Evolutionary conservation across 1,140 invertebrate species (phyloP).

Genomic region (Amyelois transitella): DNA sequence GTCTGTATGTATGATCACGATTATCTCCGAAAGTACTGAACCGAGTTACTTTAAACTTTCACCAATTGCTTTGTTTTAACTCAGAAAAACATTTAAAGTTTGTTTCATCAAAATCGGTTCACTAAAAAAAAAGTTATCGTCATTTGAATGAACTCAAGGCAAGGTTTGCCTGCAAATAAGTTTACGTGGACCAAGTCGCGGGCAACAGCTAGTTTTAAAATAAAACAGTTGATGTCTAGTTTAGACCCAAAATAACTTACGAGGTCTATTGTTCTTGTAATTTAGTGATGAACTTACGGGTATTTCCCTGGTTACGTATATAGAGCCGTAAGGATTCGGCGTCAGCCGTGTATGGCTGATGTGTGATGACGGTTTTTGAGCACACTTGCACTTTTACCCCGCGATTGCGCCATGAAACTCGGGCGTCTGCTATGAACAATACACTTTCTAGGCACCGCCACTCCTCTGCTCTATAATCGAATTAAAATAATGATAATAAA

Average conservation of each 20-base stretch:
- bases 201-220: no score
- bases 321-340: constrained; percentile 66
- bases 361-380: constrained; percentile 67
- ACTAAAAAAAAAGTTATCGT: no score
- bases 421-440: constrained; percentile 72
- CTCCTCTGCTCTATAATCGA: constrained; percentile 57
- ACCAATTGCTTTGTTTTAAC: no score
- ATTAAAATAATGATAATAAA: no score
- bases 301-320: constrained; percentile 48
- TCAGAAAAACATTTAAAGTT: no score
- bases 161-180: no score
- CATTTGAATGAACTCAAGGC: no score
- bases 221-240: neutral
- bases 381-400: constrained; percentile 38
- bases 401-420: constrained; percentile 64
- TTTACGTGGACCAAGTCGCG: no score
- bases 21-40: no score
- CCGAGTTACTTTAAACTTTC: no score
- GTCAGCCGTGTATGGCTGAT: constrained; percentile 72
- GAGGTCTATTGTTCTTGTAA: neutral
- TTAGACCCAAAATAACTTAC: neutral
- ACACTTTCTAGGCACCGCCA: constrained; percentile 72
- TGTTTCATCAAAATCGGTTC: no score
- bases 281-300: constrained; percentile 20
- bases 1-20: no score